A percentile compares a stretch with the other conserved stretches of the same genome.
phyloP scores from a whole-genome alignment of 92 coral and sea anemone species.

The Nematostella vectensis region DNA sequence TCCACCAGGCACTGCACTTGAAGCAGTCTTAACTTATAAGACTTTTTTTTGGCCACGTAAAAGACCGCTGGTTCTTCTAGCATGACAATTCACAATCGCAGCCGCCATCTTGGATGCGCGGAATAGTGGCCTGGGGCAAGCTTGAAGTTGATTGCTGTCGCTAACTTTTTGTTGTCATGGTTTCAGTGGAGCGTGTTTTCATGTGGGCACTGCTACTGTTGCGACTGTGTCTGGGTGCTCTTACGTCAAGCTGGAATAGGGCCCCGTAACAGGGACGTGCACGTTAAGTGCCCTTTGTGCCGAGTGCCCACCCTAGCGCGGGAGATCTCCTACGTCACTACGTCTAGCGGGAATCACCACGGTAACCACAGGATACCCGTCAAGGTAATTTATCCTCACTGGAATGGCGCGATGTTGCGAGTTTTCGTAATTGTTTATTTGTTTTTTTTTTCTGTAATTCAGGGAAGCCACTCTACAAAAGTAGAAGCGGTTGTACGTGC shows the following conservation, averaged over 20 bases:
- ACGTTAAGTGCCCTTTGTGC: constrained; percentile 92
- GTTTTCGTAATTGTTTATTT: no score
- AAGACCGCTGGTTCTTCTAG: no score
- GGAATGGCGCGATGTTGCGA: background rate
- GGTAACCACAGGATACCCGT: constrained; percentile 52
- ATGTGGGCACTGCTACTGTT: constrained; percentile 93
- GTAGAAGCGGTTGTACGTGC: constrained; percentile 95
- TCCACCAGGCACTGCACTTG: no score
- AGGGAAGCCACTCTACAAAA: constrained; percentile 93
- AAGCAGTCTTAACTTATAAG: no score
- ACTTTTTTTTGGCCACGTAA: no score
- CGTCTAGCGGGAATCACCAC: constrained; percentile 29
- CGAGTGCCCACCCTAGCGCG: constrained; percentile 75
- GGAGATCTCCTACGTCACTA: constrained; percentile 89
- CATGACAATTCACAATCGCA: no score
- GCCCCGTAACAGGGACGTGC: constrained; percentile 69
- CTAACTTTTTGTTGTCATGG: background rate
- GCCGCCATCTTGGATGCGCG: no score
- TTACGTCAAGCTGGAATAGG: constrained; percentile 77
- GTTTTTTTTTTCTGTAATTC: no score
- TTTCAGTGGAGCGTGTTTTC: constrained; percentile 96
- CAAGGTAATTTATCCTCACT: constrained; percentile 68
- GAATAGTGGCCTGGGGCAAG: no score
- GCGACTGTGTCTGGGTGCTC: constrained; percentile 94
- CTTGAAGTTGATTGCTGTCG: background rate